phyloP scores from a whole-genome alignment of 2,888 invertebrate species.

The Heliconius hortense region DNA sequence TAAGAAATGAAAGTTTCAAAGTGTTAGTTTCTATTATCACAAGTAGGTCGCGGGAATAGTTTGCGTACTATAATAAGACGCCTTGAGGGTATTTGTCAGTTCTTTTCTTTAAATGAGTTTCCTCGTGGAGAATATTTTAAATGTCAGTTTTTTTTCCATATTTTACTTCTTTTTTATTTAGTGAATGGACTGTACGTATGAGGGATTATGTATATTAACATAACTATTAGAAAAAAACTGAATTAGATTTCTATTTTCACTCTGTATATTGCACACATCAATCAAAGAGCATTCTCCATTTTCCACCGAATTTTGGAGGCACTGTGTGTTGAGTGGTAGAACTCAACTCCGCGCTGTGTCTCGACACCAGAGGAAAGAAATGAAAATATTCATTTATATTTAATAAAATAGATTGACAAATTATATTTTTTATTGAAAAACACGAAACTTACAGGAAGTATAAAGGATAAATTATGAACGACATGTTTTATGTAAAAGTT shows the following conservation, averaged over 20 bases:
- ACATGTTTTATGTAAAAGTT: constrained; percentile 54
- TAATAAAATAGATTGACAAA: not conserved
- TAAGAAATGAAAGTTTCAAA: constrained; percentile 44
- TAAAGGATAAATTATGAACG: constrained; percentile 27
- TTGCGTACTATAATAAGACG: constrained; percentile 41
- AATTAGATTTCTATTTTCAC: too few species aligned
- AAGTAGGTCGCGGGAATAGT: constrained; percentile 43
- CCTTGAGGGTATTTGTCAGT: constrained; percentile 39
- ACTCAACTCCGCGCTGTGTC: too few species aligned
- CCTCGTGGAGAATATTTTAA: constrained; percentile 27
- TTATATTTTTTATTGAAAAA: not conserved
- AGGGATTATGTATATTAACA: not conserved
- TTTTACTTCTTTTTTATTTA: constrained; percentile 7
- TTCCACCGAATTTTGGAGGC: too few species aligned
- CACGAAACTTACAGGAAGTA: not conserved
- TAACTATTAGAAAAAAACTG: not conserved
- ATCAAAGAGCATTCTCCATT: too few species aligned
- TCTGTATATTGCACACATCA: too few species aligned
- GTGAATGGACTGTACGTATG: not conserved
- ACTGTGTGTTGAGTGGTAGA: too few species aligned
- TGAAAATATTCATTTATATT: not conserved
- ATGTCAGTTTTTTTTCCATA: constrained; percentile 26
- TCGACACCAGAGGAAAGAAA: not conserved
- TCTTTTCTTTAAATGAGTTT: constrained; percentile 41
- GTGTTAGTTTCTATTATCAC: constrained; percentile 42